These are phyloP conservation scores for Furcula furcula DNA, from an alignment of 2,888 invertebrate species.

Conservation along the genomic window DNA sequence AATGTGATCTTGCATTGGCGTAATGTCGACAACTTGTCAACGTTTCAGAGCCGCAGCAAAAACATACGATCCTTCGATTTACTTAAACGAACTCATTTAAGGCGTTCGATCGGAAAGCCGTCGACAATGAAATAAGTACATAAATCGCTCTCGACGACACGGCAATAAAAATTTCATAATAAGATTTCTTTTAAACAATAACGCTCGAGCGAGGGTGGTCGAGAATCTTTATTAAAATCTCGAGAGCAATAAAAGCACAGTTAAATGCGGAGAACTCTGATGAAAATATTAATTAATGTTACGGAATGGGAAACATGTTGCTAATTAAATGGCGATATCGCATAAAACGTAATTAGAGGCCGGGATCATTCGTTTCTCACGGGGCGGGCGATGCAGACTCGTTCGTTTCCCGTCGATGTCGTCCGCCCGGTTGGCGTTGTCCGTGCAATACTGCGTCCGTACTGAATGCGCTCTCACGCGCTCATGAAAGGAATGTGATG, in stretches of 20 bases:
- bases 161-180: conserved; percentile 65
- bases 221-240: conserved; percentile 80
- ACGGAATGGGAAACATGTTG: conserved; percentile 79
- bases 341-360: conserved; percentile 80
- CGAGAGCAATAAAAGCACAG: conserved; percentile 78
- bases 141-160: conserved; percentile 49
- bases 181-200: conserved; percentile 69
- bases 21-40: conserved; percentile 43
- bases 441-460: conserved; percentile 35
- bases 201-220: conserved; percentile 73
- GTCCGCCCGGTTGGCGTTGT: not conserved
- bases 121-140: conserved; percentile 57
- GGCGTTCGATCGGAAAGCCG: conserved; percentile 48
- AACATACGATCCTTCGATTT: conserved; percentile 36
- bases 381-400: conserved; percentile 49
- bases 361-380: conserved; percentile 76
- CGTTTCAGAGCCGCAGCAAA: conserved; percentile 25
- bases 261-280: conserved; percentile 78
- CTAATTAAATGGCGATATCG: conserved; percentile 81
- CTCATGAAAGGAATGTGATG: conserved; percentile 64
- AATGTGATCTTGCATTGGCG: conserved; percentile 33
- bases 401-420: conserved; percentile 14
- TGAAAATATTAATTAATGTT: conserved; percentile 82
- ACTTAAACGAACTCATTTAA: conserved; percentile 43
- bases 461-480: conserved; percentile 35